phyloP scores from a whole-genome alignment of 1,140 invertebrate genomes.

The Cataglyphis hispanica region DNA sequence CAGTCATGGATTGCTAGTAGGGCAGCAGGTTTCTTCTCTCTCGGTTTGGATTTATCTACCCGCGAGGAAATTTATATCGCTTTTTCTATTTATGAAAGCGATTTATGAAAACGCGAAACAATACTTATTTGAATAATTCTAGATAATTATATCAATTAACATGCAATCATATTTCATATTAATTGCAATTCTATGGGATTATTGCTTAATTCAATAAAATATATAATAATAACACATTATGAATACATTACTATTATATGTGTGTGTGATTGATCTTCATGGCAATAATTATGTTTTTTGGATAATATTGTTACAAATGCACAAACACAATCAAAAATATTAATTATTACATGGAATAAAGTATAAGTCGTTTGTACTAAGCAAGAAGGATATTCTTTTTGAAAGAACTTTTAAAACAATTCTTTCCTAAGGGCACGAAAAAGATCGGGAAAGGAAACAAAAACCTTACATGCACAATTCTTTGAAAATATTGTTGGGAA shows the following conservation, averaged over 20 bases:
- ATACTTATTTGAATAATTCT: background rate
- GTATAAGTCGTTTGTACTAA: background rate
- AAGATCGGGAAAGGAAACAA: background rate
- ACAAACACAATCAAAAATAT: background rate
- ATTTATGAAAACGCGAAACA: background rate
- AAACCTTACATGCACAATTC: background rate
- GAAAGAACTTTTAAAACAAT: background rate
- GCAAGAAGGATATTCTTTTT: too few species aligned
- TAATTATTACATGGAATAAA: background rate
- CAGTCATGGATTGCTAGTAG: constrained; percentile 4
- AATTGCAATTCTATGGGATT: background rate
- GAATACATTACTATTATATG: background rate
- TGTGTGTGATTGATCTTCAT: background rate
- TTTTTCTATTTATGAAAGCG: background rate
- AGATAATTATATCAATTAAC: constrained; percentile 7
- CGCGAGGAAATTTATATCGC: background rate
- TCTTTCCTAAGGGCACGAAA: background rate
- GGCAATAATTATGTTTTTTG: background rate
- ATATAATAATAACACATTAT: background rate
- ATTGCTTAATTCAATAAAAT: background rate
- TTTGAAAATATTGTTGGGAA: background rate
- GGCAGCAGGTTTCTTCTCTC: background rate
- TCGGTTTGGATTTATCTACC: background rate
- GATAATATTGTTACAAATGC: background rate
- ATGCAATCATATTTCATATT: background rate